Conservation (phyloP, 2,797 vertebrate genomes). For the Ambastaia sidthimunki region DNA sequence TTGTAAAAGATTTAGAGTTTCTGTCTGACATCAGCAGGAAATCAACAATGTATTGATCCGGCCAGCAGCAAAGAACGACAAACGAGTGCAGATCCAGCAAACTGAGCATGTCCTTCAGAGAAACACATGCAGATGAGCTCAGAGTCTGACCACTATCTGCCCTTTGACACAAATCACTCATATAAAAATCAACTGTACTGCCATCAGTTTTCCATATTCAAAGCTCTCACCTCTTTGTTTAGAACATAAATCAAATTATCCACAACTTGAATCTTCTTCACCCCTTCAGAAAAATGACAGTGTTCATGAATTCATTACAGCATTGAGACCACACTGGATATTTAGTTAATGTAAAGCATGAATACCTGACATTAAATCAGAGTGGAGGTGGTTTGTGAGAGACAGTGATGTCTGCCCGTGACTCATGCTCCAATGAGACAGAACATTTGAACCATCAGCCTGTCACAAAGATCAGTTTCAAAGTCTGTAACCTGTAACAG, state of each 20-base stretch:
- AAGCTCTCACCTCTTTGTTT: slow-evolving; percentile 83
- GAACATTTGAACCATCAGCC: slow-evolving; percentile 79
- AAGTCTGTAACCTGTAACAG: neutral
- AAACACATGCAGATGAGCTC: neutral
- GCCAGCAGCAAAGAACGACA: slow-evolving; percentile 85
- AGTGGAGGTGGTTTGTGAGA: slow-evolving; percentile 75
- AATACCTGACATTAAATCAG: slow-evolving; percentile 83
- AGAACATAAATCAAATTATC: slow-evolving; percentile 89
- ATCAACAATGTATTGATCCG: slow-evolving; percentile 81
- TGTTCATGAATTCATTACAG: neutral
- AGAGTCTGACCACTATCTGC: neutral
- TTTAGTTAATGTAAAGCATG: neutral
- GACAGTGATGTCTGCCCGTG: slow-evolving; percentile 71
- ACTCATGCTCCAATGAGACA: slow-evolving; percentile 86
- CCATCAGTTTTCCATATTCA: no score
- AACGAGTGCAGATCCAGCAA: slow-evolving; percentile 87
- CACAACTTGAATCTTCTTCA: slow-evolving; percentile 85
- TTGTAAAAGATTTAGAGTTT: slow-evolving; percentile 76
- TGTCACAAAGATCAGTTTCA: slow-evolving; percentile 56
- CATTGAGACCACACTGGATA: neutral
- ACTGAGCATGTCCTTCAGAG: slow-evolving; percentile 83
- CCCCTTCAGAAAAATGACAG: slow-evolving; percentile 73
- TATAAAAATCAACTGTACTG: no score
- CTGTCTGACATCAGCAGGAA: slow-evolving; percentile 90
- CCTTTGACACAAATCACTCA: no score